Evolutionary conservation across 2,113 vertebrate genomes (phyloP).

Genomic region (Indicator maculatus): DNA sequence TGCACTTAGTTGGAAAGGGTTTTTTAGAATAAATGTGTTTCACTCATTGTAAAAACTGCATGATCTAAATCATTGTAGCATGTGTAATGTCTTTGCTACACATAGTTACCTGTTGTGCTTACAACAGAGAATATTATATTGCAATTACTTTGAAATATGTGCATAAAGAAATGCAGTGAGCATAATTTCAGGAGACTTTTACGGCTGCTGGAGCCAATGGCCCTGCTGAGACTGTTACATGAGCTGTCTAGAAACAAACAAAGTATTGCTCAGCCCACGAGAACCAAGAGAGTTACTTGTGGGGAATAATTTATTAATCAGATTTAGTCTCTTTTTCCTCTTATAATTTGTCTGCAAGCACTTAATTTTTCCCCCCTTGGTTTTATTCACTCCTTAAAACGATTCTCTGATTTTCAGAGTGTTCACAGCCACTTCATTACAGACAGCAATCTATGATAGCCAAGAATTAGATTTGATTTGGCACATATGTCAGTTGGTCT

Average conservation of each 20-base stretch:
- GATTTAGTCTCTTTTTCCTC: neutral
- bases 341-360: constrained; percentile 25
- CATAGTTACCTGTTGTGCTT: neutral
- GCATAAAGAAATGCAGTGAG: constrained; percentile 1
- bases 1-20: neutral
- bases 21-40: constrained; percentile 10
- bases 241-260: neutral
- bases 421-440: neutral
- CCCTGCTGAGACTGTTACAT: neutral
- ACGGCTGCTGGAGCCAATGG: constrained; percentile 8
- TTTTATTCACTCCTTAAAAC: constrained; percentile 15
- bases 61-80: neutral
- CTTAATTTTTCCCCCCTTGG: neutral
- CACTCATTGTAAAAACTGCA: neutral
- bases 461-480: neutral
- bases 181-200: constrained; percentile 17
- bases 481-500: neutral
- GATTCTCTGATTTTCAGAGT: neutral
- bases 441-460: neutral
- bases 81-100: neutral
- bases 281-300: neutral
- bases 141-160: constrained; percentile 41
- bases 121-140: constrained; percentile 12
- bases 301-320: constrained; percentile 23
- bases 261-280: neutral